phyloP scores from a whole-genome alignment of 2,888 invertebrate species.

The Hyppa rectilinea region DNA sequence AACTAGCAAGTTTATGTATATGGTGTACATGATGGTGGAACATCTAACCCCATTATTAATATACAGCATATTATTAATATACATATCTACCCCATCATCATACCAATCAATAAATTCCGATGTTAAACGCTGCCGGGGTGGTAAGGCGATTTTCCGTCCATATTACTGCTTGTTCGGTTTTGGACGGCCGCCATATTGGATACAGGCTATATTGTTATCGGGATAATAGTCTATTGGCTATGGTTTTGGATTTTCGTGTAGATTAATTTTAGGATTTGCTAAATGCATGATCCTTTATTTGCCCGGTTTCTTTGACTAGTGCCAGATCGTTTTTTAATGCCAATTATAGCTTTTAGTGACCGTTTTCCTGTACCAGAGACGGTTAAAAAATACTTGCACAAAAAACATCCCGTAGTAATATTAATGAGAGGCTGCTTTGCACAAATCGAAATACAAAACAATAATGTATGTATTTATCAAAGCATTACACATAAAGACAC shows the following conservation, averaged over 20 bases:
- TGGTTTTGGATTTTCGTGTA: slow-evolving; percentile 68
- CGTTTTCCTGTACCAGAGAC: no score
- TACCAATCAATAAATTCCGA: slow-evolving; percentile 19
- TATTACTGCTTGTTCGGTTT: slow-evolving; percentile 61
- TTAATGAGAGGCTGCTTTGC: background rate
- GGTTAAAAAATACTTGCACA: no score
- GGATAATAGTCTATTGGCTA: slow-evolving; percentile 74
- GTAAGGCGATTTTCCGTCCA: slow-evolving; percentile 72
- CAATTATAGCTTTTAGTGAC: no score
- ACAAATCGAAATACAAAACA: slow-evolving; percentile 1
- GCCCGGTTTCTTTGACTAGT: no score
- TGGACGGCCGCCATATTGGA: slow-evolving; percentile 80
- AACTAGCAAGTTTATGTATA: no score
- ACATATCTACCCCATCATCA: no score
- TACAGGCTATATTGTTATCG: slow-evolving; percentile 77
- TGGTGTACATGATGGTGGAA: no score
- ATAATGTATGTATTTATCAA: background rate
- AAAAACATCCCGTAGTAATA: no score
- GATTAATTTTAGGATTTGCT: slow-evolving; percentile 6
- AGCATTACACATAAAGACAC: background rate
- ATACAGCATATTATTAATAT: no score
- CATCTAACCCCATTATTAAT: no score
- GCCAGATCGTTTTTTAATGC: no score
- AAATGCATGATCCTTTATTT: background rate
- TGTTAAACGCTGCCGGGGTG: slow-evolving; percentile 53